Base-by-base conservation (phyloP, 2,113 vertebrate species). In the Tetraodon nigroviridis region DNA sequence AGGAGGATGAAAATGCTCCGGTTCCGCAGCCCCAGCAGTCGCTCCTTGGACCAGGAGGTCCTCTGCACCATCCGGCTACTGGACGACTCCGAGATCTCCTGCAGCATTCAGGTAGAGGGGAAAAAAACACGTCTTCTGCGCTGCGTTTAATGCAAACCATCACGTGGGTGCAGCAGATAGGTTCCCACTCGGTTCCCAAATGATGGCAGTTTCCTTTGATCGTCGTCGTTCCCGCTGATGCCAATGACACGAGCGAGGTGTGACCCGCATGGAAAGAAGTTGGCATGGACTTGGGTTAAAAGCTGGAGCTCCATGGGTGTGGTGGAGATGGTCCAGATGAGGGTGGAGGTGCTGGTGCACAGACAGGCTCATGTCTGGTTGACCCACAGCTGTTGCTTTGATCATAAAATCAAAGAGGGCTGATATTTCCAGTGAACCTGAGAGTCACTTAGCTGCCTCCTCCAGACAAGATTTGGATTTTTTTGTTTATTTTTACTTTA, bases 11-110 rank as follows among this genome's bases (percentile, higher is more conserved):
- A 93, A 89, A 96, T 96, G 95, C 93, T 95, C 85, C 94, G 93
- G 85, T 93, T 97, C 84, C 92, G 95, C 86, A 97, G 92, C 90
- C 92, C 94, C 73, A 97, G 95, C 90, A 87, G 93, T 86, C 92
- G 86, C 85, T 97, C 94, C 50, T 74, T 97, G 84, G 91, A 90
- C 86, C 91, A 92, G 87, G 94, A 97, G 87, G 88, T 93, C 89
- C 90, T 88, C 79, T 95, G 94, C 89, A 97, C 93, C 66, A 90
- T 97, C 82, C 89, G 95, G 60, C 86, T 96, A 82, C 90, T 95
- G 91, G 95, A 97, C 82, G 94, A 97, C 88, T 92, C 92, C 45
- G 94, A 97, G 87, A 89, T 97, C 86, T 92, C 91, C 81, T 96
- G 94, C 90, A 91, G 87, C 86, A 94, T 97, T 74, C 95, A 97